phyloP scores from a whole-genome alignment of 1,140 invertebrate genomes.

The Drosophila tsacasi region DNA sequence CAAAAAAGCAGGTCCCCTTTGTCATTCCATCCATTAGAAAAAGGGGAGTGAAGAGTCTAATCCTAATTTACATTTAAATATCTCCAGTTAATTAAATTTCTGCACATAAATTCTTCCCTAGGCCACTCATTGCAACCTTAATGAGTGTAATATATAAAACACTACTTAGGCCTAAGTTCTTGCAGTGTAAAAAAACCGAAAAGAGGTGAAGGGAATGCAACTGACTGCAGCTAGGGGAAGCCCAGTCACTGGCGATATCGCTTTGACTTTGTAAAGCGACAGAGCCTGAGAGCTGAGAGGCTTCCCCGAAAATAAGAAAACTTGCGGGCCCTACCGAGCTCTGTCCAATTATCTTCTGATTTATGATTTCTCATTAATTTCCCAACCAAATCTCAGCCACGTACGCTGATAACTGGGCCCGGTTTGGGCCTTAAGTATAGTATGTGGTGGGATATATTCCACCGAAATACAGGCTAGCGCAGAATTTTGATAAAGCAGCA shows the following conservation, averaged over 20 bases:
- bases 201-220: constrained; percentile 12
- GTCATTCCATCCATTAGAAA: neutral
- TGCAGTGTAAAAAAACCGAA: neutral
- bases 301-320: constrained; percentile 10
- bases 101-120: neutral
- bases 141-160: neutral
- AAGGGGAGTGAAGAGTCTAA: too few relatives aligned
- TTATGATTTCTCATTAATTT: constrained; percentile 64
- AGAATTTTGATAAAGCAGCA: constrained; percentile 24
- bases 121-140: neutral
- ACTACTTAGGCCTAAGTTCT: neutral
- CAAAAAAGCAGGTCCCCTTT: neutral
- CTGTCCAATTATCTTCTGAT: constrained; percentile 58
- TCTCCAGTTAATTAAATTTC: neutral
- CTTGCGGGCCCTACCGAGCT: constrained; percentile 11
- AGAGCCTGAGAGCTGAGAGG: constrained; percentile 1
- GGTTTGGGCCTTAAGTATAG: constrained; percentile 3
- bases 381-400: constrained; percentile 36
- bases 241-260: constrained; percentile 16
- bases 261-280: constrained; percentile 56
- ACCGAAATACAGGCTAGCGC: constrained; percentile 17
- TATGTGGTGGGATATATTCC: constrained; percentile 4
- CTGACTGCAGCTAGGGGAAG: constrained; percentile 30
- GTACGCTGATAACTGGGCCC: constrained; percentile 34
- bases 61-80: constrained; percentile 3